Percentiles rank a stretch among this genome's conserved stretches.
These are phyloP conservation scores for Chrysolina oricalcia DNA, from an alignment of 2,888 invertebrate genomes.

Conservation along the genomic window DNA sequence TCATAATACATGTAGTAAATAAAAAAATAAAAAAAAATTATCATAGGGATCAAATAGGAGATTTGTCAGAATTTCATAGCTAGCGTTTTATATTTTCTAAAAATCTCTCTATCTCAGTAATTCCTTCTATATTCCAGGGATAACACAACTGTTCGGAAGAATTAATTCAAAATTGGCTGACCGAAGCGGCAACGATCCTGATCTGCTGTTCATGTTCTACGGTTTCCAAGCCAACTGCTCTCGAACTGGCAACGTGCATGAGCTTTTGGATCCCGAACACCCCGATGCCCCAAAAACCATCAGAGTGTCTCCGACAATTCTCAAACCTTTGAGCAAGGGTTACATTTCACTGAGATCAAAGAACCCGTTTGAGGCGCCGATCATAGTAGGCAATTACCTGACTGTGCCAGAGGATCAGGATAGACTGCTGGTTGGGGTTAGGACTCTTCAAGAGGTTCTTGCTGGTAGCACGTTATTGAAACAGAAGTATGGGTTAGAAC, in stretches of 20 bases:
- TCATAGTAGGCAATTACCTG: constrained; percentile 85
- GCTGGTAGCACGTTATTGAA: constrained; percentile 75
- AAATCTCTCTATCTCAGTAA: no score
- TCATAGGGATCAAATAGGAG: no score
- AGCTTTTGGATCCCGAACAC: constrained; percentile 62
- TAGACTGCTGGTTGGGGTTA: constrained; percentile 76
- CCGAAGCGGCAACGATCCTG: constrained; percentile 73
- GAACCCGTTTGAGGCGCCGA: constrained; percentile 80
- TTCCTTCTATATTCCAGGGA: constrained; percentile 65
- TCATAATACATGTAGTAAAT: no score
- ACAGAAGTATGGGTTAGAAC: constrained; percentile 74
- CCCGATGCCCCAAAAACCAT: constrained; percentile 61
- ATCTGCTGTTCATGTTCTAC: constrained; percentile 78
- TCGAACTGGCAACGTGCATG: constrained; percentile 72
- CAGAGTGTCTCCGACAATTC: constrained; percentile 69
- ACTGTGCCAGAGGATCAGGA: constrained; percentile 77
- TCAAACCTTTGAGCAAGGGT: constrained; percentile 80
- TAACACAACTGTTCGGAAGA: constrained; percentile 79
- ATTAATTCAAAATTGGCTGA: constrained; percentile 76
- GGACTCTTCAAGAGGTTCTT: constrained; percentile 74
- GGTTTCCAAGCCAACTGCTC: constrained; percentile 76
- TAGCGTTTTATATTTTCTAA: no score
- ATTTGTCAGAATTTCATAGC: no score
- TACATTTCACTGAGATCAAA: constrained; percentile 76
- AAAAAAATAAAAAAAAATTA: no score